Base-by-base conservation (phyloP, 2,888 invertebrate genomes). In the Lordiphosa fenestrarum region DNA sequence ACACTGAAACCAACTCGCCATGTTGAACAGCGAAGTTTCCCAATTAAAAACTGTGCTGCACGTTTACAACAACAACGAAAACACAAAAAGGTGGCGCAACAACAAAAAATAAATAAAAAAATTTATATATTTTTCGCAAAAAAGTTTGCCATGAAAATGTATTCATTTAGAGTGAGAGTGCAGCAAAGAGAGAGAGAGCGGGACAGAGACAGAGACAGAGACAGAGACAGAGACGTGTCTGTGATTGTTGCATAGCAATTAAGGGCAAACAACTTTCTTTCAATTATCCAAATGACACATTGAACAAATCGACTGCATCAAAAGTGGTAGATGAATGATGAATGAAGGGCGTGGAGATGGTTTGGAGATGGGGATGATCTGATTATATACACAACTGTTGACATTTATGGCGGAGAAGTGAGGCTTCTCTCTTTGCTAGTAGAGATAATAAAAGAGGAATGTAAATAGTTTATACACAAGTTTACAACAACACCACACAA, bases 231-330 rank as follows among this genome's bases (percentile, higher is more conserved):
- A 21, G n/a, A 15, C 30, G 30, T 44, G 44, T 44, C 44, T 44
- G 33, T 33, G 33, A 44, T 44, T 44, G 44, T 44, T 44, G 15
- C 33, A 44, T 44, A 44, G 44, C 44, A 44, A 44, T 44, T 44
- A 44, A 44, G 44, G 30, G 33, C 44, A 64, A 65, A 65, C 62
- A 65, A 63, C 62, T 64, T 63, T 50, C 49, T 65, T 65, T 66
- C 58, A 64, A 64, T 66, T 66, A 64, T 64, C 58, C 58, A 65
- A 64, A 64, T 64, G 63, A 64, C 66, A 65, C 66, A 65, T 64
- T 51, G 56, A 64, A 57, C 47, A 56, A 65, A 65, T 65, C 51
- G 63, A 55, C 49, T 40, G 40, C 41, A 49, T 15, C 15, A 39
- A 46, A 38, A 23, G 42, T 15, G 40, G 40, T 15, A 3, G 25